Evolutionary conservation across 2,797 vertebrate species (phyloP).

Genomic region (Sebastiscus albofasciatus): DNA sequence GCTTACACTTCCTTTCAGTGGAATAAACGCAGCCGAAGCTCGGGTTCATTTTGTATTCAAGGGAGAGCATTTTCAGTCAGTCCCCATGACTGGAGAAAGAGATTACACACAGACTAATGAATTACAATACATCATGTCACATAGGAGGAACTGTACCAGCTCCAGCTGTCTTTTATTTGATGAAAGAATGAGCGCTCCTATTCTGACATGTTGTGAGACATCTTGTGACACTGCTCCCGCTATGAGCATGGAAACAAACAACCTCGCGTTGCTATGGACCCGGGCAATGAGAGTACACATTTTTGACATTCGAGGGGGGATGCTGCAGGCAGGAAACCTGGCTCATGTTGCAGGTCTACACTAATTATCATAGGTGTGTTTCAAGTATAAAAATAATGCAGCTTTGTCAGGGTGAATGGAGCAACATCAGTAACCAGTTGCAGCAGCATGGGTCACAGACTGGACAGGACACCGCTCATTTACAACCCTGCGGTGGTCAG

Average conservation of each 20-base stretch:
- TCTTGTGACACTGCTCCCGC: constrained; percentile 59
- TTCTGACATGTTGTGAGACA: constrained; percentile 74
- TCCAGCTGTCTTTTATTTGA: constrained; percentile 74
- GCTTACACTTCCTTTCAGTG: constrained; percentile 7
- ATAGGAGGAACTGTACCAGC: constrained; percentile 57
- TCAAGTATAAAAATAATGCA: constrained; percentile 39
- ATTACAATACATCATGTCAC: constrained; percentile 72
- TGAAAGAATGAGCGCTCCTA: constrained; percentile 70
- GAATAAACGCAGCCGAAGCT: constrained; percentile 38
- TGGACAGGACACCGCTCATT: constrained; percentile 30
- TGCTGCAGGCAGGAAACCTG: constrained; percentile 46
- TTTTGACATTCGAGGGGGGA: constrained; percentile 54
- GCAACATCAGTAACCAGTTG: background rate
- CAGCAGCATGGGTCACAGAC: constrained; percentile 13
- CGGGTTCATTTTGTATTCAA: constrained; percentile 66
- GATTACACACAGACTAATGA: constrained; percentile 76
- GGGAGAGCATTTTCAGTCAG: constrained; percentile 57
- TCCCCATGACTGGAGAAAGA: constrained; percentile 59
- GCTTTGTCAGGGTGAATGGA: constrained; percentile 18
- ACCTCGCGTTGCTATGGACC: constrained; percentile 59
- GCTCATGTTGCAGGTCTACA: constrained; percentile 24
- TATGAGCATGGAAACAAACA: constrained; percentile 72
- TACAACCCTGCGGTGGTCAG: constrained; percentile 21
- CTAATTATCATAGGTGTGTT: constrained; percentile 54
- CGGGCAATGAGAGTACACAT: constrained; percentile 49